These are phyloP conservation scores for Scartelaos histophorus DNA, from an alignment of 2,113 vertebrate species.

Conservation along the genomic window DNA sequence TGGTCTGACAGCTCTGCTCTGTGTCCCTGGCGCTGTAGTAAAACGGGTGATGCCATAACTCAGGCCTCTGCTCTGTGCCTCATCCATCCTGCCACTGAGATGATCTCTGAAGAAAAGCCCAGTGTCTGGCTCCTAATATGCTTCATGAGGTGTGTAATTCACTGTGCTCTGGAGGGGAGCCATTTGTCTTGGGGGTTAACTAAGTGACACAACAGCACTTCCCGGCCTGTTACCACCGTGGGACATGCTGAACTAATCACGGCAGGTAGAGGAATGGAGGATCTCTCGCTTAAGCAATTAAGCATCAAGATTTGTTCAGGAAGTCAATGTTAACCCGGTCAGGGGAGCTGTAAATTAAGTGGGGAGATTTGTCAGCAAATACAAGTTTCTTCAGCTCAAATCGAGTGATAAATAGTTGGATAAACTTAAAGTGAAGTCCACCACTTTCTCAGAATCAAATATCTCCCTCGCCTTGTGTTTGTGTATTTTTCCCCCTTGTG, in stretches of 20 bases:
- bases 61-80: conserved; percentile 73
- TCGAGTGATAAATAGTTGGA: conserved; percentile 14
- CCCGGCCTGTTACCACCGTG: conserved; percentile 81
- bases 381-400: conserved; percentile 41
- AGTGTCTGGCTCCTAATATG: conserved; percentile 88
- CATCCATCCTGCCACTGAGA: conserved; percentile 75
- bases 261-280: conserved; percentile 61
- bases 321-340: conserved; percentile 59
- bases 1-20: conserved; percentile 34
- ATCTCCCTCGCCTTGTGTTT: conserved; percentile 41
- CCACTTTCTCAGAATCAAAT: conserved; percentile 36
- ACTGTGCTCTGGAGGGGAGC: conserved; percentile 81
- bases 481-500: conserved; percentile 57
- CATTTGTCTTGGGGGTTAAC: conserved; percentile 93
- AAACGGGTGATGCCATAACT: conserved; percentile 90
- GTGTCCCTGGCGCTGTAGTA: conserved; percentile 54
- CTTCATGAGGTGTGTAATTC: conserved; percentile 94
- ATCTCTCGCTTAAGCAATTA: conserved; percentile 53
- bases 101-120: conserved; percentile 90
- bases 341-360: conserved; percentile 46
- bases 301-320: conserved; percentile 51
- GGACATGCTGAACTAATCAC: conserved; percentile 69
- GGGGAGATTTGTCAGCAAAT: conserved; percentile 59
- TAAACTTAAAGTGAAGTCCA: conserved; percentile 38
- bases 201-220: conserved; percentile 88